Evolutionary conservation across 2,888 invertebrate species (phyloP), one percentile per base, ranked within the genome.

Genomic region (Dryobota labecula): DNA sequence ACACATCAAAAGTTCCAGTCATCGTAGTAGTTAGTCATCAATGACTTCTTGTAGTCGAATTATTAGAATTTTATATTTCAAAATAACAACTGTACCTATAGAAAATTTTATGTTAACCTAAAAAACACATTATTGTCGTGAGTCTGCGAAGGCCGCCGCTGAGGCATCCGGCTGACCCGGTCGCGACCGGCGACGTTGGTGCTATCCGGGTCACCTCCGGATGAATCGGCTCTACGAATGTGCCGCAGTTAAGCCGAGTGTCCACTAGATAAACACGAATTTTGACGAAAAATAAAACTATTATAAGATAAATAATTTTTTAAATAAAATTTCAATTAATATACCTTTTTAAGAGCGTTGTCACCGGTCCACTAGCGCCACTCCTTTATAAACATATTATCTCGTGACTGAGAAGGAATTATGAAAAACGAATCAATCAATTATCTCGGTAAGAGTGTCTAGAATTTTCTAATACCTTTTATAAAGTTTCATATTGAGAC

Each of bases 141-240:
- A 86, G 84, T 87, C 87, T 89, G 81, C 75, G 92, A 95, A 94
- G 94, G 94, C 89, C 92, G 89, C 76, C 72, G 79, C 78, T 74
- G 83, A 89, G 88, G 91, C 88, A 91, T 90, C 91, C 90, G 86
- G 90, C 87, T 94, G 94, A 95, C 95, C 95, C 93, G 95, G 95
- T 94, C 95, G 92, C 92, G 93, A 90, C 90, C 92, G 90, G 94
- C 91, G 95, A 95, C 90, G 94, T 94, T 93, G 91, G 95, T 86
- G 95, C 95, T 92, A 95, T 96, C 95, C 95, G 93, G 95, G 95
- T 95, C 95, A 95, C 91, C 90, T 83, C 87, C 80, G 83, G 84
- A 86, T 81, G 81, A 85, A 74, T 82, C 83, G 76, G 69, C 61
- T 65, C 63, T 73, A 78, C 70, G 49, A 76, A 69, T 63, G 71